Conservation (phyloP, 1,140 invertebrate species). For the Drosophila funebris region DNA sequence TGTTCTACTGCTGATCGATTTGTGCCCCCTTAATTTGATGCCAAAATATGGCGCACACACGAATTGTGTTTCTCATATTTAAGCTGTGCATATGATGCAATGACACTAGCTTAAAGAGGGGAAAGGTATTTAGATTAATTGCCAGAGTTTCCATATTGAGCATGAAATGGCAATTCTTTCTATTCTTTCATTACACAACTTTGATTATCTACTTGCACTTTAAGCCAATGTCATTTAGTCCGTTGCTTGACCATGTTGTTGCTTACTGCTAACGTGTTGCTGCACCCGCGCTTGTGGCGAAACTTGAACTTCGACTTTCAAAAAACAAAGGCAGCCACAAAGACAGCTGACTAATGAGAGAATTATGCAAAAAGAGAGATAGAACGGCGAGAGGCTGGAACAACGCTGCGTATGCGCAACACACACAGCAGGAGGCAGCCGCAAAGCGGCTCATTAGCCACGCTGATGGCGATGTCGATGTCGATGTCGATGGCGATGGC, state of each 20-base stretch:
- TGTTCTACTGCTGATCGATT: conserved; percentile 64
- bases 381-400: conserved; percentile 42
- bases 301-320: conserved; percentile 78
- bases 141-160: too few species aligned
- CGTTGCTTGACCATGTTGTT: conserved; percentile 1
- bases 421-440: conserved; percentile 21
- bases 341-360: conserved; percentile 69
- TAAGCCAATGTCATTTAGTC: conserved; percentile 15
- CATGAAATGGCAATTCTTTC: too few species aligned
- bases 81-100: conserved; percentile 2
- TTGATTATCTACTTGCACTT: too few species aligned
- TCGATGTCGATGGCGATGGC: conserved; percentile 3
- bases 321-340: conserved; percentile 46
- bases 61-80: conserved; percentile 35
- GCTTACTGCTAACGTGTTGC: conserved; percentile 32
- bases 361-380: conserved; percentile 75
- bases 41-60: conserved; percentile 43
- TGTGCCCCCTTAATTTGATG: conserved; percentile 55
- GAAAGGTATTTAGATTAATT: neutral
- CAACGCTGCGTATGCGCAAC: conserved; percentile 46
- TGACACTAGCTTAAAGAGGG: conserved; percentile 12
- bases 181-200: too few species aligned
- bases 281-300: conserved; percentile 41
- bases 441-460: conserved; percentile 43
- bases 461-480: neutral